Evolutionary conservation across 2,797 vertebrate genomes (phyloP).

Genomic region (Coreius guichenoti): DNA sequence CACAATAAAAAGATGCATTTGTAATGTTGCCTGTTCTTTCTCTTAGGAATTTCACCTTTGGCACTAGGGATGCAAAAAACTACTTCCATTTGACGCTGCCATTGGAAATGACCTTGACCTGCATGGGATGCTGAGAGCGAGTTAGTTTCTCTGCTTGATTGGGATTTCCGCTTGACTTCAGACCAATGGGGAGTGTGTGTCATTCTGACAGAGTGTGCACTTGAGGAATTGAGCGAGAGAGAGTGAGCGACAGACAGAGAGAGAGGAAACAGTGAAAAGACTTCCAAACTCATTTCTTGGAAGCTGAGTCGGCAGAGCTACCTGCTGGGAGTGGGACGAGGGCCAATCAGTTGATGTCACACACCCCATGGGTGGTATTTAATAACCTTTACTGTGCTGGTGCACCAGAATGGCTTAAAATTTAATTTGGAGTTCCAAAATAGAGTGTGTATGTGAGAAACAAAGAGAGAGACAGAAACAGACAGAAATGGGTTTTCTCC

Average conservation of each 20-base stretch:
- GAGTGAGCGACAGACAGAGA: conserved; percentile 22
- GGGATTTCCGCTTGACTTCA: conserved; percentile 64
- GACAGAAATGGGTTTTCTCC: neutral
- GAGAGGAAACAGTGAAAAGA: conserved; percentile 29
- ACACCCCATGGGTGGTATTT: neutral
- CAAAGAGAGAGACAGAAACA: neutral
- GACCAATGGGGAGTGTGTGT: conserved; percentile 39
- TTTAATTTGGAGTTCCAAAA: neutral
- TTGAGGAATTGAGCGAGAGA: conserved; percentile 25
- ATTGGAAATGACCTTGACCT: conserved; percentile 66
- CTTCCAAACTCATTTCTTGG: conserved; percentile 32
- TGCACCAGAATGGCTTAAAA: neutral
- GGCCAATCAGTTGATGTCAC: conserved; percentile 34
- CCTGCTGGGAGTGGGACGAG: conserved; percentile 25
- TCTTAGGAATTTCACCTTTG: conserved; percentile 57
- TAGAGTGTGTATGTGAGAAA: neutral
- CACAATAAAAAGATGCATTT: neutral
- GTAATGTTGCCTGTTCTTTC: conserved; percentile 20
- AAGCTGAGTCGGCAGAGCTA: conserved; percentile 26
- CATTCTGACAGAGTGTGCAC: conserved; percentile 27
- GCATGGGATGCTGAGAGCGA: conserved; percentile 45
- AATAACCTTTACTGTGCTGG: conserved; percentile 9
- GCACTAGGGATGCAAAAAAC: conserved; percentile 61
- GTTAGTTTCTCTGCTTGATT: conserved; percentile 51
- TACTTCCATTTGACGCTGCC: conserved; percentile 60